These are phyloP conservation scores for Sarcophaga bullata DNA, from an alignment of 1,140 invertebrate genomes.

Conservation along the genomic window DNA sequence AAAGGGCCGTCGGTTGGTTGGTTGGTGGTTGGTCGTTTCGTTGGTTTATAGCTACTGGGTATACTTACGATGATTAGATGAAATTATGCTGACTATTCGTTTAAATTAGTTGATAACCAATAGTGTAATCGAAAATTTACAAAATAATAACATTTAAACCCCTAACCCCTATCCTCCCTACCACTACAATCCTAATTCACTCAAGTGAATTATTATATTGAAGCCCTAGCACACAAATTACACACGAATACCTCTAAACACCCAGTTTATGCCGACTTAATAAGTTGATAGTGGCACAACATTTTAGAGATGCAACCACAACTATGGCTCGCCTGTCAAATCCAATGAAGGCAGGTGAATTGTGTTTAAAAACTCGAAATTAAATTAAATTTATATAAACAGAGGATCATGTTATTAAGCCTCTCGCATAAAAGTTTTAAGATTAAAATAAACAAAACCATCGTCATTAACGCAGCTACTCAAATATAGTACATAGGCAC, in stretches of 20 bases:
- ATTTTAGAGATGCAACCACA: neutral
- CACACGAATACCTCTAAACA: neutral
- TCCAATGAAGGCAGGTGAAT: neutral
- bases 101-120: conserved; percentile 33
- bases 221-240: neutral
- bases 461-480: too few species aligned
- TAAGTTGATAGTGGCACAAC: conserved; percentile 1
- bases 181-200: too few species aligned
- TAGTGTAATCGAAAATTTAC: conserved; percentile 37
- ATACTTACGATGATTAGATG: conserved; percentile 36
- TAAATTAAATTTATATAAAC: conserved; percentile 23
- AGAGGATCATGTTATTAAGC: neutral
- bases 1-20: too few species aligned
- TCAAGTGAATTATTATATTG: conserved; percentile 27
- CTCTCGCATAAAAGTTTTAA: neutral
- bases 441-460: conserved; percentile 20
- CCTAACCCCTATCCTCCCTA: too few species aligned
- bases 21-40: neutral
- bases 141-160: neutral
- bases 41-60: neutral
- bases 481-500: neutral
- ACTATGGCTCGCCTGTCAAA: neutral
- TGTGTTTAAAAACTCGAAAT: neutral
- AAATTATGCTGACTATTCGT: conserved; percentile 38
- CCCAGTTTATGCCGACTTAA: neutral